A percentile compares a stretch with the other conserved stretches of the same genome.
Evolutionary conservation across 2,888 invertebrate species (phyloP).

Genomic region (Cephonodes hylas): DNA sequence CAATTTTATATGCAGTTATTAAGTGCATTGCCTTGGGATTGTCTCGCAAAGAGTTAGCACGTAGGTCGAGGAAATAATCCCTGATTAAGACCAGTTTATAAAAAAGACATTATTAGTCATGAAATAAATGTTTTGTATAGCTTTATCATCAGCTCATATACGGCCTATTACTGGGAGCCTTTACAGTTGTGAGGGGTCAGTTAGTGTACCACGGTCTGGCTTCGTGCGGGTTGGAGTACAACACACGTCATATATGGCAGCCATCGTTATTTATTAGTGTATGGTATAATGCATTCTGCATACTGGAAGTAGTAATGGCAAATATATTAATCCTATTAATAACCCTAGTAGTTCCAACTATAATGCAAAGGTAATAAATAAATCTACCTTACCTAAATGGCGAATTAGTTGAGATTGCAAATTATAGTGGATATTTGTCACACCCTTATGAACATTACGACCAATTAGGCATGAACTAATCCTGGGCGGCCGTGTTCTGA

Average conservation of each 20-base stretch:
- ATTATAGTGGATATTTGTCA: not conserved
- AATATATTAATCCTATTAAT: too few species aligned
- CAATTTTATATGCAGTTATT: not conserved
- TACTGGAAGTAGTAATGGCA: too few species aligned
- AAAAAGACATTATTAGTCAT: not conserved
- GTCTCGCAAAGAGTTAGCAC: not conserved
- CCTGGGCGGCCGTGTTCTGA: constrained; percentile 16
- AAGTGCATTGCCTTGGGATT: constrained; percentile 2
- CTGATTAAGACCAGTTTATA: constrained; percentile 3
- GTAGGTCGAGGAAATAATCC: constrained; percentile 6
- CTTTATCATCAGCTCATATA: too few species aligned
- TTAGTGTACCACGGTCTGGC: too few species aligned
- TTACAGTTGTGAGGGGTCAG: too few species aligned
- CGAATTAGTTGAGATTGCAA: not conserved
- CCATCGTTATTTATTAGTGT: too few species aligned
- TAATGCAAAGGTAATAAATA: not conserved
- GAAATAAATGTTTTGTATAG: too few species aligned
- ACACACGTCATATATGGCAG: too few species aligned
- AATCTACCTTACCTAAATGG: not conserved
- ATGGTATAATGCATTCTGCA: too few species aligned
- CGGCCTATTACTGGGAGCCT: too few species aligned
- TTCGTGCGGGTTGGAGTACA: too few species aligned
- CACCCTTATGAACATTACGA: constrained; percentile 13
- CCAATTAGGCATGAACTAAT: constrained; percentile 28
- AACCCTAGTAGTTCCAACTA: not conserved